A percentile compares a stretch with the other conserved stretches of the same genome.
These are phyloP conservation scores for Vanessa cardui DNA, from an alignment of 2,888 invertebrate species.

Conservation along the genomic window DNA sequence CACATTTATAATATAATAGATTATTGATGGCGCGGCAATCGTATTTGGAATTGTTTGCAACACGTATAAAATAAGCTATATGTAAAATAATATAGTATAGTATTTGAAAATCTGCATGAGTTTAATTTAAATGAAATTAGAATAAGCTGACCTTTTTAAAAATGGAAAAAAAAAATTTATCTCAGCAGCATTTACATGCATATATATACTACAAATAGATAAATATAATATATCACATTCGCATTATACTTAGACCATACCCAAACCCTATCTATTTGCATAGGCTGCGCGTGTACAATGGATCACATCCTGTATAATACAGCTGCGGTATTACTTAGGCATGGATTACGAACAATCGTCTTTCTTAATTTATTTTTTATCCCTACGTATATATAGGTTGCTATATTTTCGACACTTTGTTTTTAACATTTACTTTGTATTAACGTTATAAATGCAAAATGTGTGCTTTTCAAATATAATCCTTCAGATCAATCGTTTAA, in stretches of 20 bases:
- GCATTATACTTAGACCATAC: constrained; percentile 39
- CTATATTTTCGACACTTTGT: constrained; percentile 7
- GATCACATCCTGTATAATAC: constrained; percentile 52
- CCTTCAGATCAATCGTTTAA: too few species aligned
- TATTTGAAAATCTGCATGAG: too few species aligned
- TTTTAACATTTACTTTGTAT: background rate
- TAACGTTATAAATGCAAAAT: too few species aligned
- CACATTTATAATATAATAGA: too few species aligned
- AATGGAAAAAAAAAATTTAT: too few species aligned
- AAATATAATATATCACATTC: constrained; percentile 21
- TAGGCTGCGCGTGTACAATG: constrained; percentile 55
- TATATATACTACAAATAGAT: too few species aligned
- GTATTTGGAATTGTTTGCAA: background rate
- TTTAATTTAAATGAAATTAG: too few species aligned
- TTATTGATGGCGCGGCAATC: background rate
- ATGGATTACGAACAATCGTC: constrained; percentile 49
- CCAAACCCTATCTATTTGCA: constrained; percentile 51
- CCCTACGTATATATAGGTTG: background rate
- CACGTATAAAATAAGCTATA: too few species aligned
- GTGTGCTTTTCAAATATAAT: too few species aligned
- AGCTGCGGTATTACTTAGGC: constrained; percentile 53
- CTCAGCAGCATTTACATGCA: too few species aligned
- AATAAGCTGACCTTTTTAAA: too few species aligned
- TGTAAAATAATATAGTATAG: too few species aligned
- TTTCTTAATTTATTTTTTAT: constrained; percentile 43